phyloP scores from a whole-genome alignment of 2,113 vertebrate species.

The Eudyptes chrysolophus region DNA sequence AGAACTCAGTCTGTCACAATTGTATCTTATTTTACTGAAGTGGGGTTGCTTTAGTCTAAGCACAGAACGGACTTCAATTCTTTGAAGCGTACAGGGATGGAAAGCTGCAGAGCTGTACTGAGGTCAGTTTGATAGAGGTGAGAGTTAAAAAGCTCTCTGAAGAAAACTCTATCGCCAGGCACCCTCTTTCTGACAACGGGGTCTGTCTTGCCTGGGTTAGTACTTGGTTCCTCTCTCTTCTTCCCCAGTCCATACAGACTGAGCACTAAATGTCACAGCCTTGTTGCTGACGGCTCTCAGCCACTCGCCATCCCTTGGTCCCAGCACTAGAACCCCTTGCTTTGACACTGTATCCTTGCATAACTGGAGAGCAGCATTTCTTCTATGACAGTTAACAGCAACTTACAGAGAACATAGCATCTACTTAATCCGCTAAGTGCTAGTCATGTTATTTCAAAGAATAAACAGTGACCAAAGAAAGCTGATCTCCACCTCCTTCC shows the following conservation, averaged over 20 bases:
- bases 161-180: not conserved
- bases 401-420: not conserved
- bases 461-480: not conserved
- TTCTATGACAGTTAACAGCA: not conserved
- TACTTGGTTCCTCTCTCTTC: not conserved
- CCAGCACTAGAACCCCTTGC: not conserved
- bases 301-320: not conserved
- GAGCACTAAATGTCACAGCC: not conserved
- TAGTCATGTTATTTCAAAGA: not conserved
- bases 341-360: not conserved
- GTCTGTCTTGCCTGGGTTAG: not conserved
- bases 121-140: not conserved
- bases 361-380: not conserved
- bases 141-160: not conserved
- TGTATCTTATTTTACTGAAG: not conserved
- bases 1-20: not conserved
- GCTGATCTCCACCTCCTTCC: not conserved
- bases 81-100: not conserved
- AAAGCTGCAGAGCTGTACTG: not conserved
- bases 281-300: fast-evolving
- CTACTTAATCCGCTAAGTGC: not conserved
- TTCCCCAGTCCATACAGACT: not conserved
- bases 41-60: not conserved
- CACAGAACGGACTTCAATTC: not conserved
- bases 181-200: not conserved